Percentiles rank a stretch among this genome's conserved stretches.
Conservation (phyloP, 2,113 vertebrate genomes). For the Ophthalmolycus amberensis region DNA sequence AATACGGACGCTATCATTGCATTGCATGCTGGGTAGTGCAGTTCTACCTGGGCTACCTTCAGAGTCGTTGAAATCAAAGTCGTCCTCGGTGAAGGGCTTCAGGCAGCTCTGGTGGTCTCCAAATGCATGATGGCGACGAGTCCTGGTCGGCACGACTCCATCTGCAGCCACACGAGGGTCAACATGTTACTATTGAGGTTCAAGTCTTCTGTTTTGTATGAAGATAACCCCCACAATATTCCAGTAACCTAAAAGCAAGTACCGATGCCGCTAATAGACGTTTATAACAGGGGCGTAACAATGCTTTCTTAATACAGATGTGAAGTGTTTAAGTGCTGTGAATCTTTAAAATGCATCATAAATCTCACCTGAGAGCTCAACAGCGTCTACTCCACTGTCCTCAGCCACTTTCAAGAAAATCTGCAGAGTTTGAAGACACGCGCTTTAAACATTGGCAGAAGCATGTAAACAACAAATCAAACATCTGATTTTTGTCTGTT, state of each 20-base stretch:
- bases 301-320: neutral
- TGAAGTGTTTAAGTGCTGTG: neutral
- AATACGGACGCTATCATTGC: conserved; percentile 26
- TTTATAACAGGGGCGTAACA: neutral
- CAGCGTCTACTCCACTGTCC: conserved; percentile 93
- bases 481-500: neutral
- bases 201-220: neutral
- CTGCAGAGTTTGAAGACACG: conserved; percentile 72
- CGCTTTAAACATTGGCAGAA: neutral
- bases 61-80: conserved; percentile 95
- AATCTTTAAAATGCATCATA: neutral
- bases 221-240: neutral
- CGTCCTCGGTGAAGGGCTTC: conserved; percentile 95
- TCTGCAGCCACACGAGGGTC: conserved; percentile 79
- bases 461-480: neutral
- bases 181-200: neutral
- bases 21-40: conserved; percentile 51
- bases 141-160: conserved; percentile 91
- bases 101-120: conserved; percentile 98
- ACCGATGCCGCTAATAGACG: neutral
- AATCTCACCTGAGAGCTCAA: conserved; percentile 91
- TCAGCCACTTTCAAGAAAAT: conserved; percentile 99
- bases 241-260: neutral
- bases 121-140: conserved; percentile 90
- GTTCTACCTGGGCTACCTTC: conserved; percentile 92